Evolutionary conservation across 1,140 invertebrate genomes (phyloP), one percentile per base, ranked within the genome.

Genomic region (Pseudomyrmex sp.): DNA sequence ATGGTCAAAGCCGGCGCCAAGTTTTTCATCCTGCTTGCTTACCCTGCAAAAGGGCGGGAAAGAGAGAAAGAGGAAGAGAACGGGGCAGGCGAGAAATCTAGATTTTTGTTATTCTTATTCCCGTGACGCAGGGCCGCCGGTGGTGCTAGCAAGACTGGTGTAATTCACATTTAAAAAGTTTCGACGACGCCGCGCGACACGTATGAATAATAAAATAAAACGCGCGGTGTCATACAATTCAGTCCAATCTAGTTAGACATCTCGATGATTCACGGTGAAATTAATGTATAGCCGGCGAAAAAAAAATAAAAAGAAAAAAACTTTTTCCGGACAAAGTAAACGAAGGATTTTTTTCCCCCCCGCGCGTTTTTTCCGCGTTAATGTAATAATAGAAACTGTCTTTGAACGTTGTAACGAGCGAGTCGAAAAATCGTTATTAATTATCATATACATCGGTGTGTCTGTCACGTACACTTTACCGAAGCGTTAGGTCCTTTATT

Each of bases 1-100:
- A 89, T 87, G 82, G 77, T 83, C 77, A 83, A 89, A 87, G 59
- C 76, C 61, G 52, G 65, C 68, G 75, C 70, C 83, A 90, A 89
- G 83, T 90, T 90, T 77, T 85, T 90, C 63, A 56, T 76, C 65
- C n/a, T 13, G 46, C 44, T 80, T 56, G 76, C 52, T 8, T 54
- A 46, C 61, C 26, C 26, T 13, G 48, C 35, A 15, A 8, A 15
- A 44, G 1, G 46, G 15, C 35, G 23, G 12, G 10, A 0, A 15
- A 10, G 20, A 58, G 50, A 69, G 35, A 48, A 18, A n/a, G 70
- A 48, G 13, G 3, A 58, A 62, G 23, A 62, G 23, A 35, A 35
- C 5, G 18, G 7, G 10, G 46, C 54, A 9, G 20, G 12, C 15
- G 18, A 50, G 13, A 48, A 35, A 83, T 44, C 26, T 62, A 18